Conservation (phyloP, 2,113 vertebrate genomes). For the Sylvilagus bachmani region DNA sequence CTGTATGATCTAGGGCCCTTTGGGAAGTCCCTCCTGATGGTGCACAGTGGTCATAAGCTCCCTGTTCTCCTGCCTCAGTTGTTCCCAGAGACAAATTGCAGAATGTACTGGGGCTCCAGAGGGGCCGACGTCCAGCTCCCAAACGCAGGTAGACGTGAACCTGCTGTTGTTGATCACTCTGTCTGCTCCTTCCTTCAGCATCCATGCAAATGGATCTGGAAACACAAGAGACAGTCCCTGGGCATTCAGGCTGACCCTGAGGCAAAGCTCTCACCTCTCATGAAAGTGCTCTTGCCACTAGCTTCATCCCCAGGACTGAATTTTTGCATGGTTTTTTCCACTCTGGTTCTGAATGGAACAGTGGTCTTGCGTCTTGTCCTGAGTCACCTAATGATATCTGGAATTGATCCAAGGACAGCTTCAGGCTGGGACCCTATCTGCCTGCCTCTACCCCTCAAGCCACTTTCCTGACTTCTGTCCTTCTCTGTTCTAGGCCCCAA, state of each 20-base stretch:
- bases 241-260: neutral
- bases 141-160: neutral
- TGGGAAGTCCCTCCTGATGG: neutral
- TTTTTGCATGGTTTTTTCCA: neutral
- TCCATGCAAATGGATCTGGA: rapidly evolving
- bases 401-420: neutral
- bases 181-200: neutral
- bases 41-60: neutral
- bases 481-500: neutral
- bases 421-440: neutral
- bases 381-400: neutral
- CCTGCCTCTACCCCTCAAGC: neutral
- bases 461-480: neutral
- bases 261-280: neutral
- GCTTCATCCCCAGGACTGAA: neutral
- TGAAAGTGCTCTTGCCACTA: neutral
- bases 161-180: rapidly evolving
- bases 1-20: neutral
- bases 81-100: neutral
- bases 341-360: neutral
- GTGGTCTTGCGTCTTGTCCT: neutral
- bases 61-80: neutral
- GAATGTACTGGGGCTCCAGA: rapidly evolving
- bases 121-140: neutral
- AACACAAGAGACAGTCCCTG: neutral